Evolutionary conservation across 2,113 vertebrate species (phyloP), one percentile per base, ranked within the genome.

Genomic region (Tragelaphus scriptus): DNA sequence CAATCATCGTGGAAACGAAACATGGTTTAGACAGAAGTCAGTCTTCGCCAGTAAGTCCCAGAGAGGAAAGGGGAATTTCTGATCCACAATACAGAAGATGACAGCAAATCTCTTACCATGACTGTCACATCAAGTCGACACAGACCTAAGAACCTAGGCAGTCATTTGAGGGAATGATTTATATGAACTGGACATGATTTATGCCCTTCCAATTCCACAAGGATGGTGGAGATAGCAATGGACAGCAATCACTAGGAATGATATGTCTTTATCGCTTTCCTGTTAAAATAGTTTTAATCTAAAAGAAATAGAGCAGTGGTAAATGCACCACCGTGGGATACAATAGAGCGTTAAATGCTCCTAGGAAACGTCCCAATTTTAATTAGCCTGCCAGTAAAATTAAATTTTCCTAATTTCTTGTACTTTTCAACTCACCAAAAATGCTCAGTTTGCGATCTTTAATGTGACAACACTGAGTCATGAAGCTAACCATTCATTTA

Each of bases 301-400:
- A 53, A 94, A 94, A 77, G 92, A 59, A 85, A 94, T 21, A 53
- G 84, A 81, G 36, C 47, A 26, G 40, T 68, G 11, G 59, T 85
- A 91, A 97, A 68, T 55, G 56, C 2, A 93, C 23, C 75, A 95
- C 53, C 23, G 21, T 1, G 6, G 40, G 7, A 68, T 81, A 68
- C 30, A 90, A 90, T 0, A 32, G n/a, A 94, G 47, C 16, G 55
- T 21, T 36, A 95, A 96, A 75, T 26, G 32, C 40, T 93, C 85
- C 86, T 61, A 53, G 63, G 44, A 80, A 97, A 80, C 26, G 16
- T 80, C n/a, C 58, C n/a, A 11, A 55, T 87, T 85, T 93, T 94
- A 94, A 95, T 85, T 75, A 96, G 44, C 17, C 19, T 44, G 28
- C 36, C 65, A 36, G 44, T 75, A 96, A 93, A 93, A 96, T 89